Evolutionary conservation across 2,797 vertebrate species (phyloP).

Genomic region (Epinephelus awoara): DNA sequence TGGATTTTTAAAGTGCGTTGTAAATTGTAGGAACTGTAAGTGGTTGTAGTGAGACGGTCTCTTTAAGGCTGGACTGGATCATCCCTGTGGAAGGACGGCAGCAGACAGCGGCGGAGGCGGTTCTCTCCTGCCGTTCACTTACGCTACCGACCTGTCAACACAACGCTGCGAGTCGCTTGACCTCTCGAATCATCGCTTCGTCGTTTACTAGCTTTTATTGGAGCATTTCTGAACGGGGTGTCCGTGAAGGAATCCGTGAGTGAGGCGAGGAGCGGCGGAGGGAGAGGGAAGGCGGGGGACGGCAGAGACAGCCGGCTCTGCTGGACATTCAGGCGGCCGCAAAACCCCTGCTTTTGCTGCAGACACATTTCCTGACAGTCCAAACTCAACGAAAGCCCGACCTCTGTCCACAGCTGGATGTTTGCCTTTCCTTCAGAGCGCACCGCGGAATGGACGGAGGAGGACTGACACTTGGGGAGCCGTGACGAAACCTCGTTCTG

Average conservation of each 20-base stretch:
- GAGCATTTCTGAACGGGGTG: neutral
- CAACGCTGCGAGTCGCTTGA: neutral
- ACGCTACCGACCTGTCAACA: neutral
- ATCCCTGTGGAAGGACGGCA: constrained; percentile 12
- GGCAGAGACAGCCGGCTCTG: constrained; percentile 13
- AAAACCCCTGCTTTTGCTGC: neutral
- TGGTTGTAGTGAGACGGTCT: constrained; percentile 14
- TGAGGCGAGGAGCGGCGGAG: neutral
- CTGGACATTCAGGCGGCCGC: constrained; percentile 37
- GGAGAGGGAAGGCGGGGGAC: neutral
- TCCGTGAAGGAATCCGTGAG: constrained; percentile 1
- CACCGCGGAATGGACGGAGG: constrained; percentile 50
- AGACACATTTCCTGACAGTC: neutral
- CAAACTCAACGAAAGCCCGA: neutral
- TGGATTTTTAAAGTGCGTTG: too few relatives aligned
- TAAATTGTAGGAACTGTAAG: neutral
- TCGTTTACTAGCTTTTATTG: neutral
- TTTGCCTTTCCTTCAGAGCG: neutral
- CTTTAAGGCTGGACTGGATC: constrained; percentile 65
- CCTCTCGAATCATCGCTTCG: neutral
- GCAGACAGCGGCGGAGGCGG: constrained; percentile 35
- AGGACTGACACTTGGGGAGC: constrained; percentile 54
- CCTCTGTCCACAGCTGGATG: neutral
- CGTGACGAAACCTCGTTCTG: constrained; percentile 32
- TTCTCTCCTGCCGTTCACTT: neutral